Conservation (phyloP, 2,113 vertebrate species). For the Eonycteris spelaea region DNA sequence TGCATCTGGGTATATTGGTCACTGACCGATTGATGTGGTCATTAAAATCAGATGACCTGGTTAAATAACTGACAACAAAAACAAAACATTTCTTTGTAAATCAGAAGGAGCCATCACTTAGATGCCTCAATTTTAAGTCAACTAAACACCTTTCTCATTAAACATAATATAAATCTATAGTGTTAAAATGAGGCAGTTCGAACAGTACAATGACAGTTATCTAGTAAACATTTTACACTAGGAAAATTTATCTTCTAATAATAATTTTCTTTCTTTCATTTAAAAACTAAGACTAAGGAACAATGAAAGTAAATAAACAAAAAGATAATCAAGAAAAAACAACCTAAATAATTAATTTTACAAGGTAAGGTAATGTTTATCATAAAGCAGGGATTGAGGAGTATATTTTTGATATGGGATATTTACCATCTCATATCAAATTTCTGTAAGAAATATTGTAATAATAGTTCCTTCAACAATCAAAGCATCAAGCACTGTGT, state of each 20-base stretch:
- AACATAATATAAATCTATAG: not conserved
- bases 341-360: not conserved
- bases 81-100: not conserved
- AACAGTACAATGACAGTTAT: not conserved
- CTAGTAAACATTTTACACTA: not conserved
- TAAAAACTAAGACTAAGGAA: not conserved
- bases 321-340: conserved; percentile 22
- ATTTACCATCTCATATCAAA: not conserved
- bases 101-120: not conserved
- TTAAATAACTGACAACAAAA: not conserved
- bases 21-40: not conserved
- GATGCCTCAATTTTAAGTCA: not conserved
- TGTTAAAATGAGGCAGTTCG: not conserved
- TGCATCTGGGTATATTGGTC: not conserved
- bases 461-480: not conserved
- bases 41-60: not conserved
- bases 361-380: not conserved
- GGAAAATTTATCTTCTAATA: not conserved
- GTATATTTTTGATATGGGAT: not conserved
- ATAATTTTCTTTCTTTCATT: conserved; percentile 18
- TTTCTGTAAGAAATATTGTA: not conserved
- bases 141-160: not conserved
- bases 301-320: not conserved
- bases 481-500: not conserved
- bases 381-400: not conserved